Percentiles rank a stretch among this genome's conserved stretches.
phyloP scores from a whole-genome alignment of 2,888 invertebrate species.

The Polydesmus complanatus region DNA sequence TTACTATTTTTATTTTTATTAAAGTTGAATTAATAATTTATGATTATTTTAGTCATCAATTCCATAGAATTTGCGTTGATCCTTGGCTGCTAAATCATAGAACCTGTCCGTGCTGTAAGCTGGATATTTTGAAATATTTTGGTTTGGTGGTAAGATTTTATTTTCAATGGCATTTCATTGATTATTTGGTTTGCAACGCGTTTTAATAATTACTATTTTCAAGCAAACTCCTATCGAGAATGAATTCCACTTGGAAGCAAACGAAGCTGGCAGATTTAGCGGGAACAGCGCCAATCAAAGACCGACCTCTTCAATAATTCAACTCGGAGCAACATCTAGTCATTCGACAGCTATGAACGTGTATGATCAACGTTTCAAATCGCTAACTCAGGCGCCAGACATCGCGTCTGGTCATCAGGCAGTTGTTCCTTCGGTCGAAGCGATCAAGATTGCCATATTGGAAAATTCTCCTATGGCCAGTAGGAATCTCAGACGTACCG shows the following conservation, averaged over 20 bases:
- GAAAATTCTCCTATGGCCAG: slow-evolving; percentile 9
- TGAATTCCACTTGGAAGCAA: neutral
- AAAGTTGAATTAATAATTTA: slow-evolving; percentile 3
- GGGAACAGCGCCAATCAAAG: neutral
- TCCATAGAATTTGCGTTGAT: slow-evolving; percentile 90
- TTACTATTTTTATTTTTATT: too few species aligned
- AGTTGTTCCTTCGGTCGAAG: neutral
- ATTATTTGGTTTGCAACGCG: neutral
- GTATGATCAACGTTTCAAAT: neutral
- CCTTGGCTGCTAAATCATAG: slow-evolving; percentile 90
- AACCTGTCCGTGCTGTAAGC: slow-evolving; percentile 93
- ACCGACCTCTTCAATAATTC: neutral
- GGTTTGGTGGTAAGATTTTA: slow-evolving; percentile 52
- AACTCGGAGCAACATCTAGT: neutral
- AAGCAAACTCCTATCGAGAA: neutral
- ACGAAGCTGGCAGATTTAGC: neutral
- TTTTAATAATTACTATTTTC: neutral
- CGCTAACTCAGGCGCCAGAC: neutral
- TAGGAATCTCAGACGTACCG: neutral
- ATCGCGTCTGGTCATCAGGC: neutral
- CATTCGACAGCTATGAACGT: neutral
- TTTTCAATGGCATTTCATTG: too few species aligned
- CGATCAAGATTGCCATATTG: slow-evolving; percentile 6
- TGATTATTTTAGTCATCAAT: slow-evolving; percentile 60
- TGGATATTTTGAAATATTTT: slow-evolving; percentile 83